Percentiles rank a stretch among this genome's conserved stretches.
Evolutionary conservation across 1,140 invertebrate species (phyloP).

Genomic region (Papilio aristodemus): DNA sequence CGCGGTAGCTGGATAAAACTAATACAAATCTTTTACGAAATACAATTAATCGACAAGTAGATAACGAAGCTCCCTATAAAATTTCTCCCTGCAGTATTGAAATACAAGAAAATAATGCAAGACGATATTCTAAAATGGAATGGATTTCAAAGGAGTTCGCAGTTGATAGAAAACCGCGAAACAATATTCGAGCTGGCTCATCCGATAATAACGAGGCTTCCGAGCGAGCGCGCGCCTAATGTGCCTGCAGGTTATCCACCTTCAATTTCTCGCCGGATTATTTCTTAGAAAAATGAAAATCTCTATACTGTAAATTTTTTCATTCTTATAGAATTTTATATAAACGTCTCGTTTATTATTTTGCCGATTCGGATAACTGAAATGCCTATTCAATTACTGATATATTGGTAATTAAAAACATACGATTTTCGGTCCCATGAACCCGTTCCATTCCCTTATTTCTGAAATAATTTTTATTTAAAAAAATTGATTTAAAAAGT

Average conservation of each 20-base stretch:
- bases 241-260: slow-evolving; percentile 45
- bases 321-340: slow-evolving; percentile 37
- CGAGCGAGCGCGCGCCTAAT: slow-evolving; percentile 50
- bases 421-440: too few relatives aligned
- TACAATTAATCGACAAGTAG: background rate
- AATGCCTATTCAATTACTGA: too few relatives aligned
- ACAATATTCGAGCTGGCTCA: slow-evolving; percentile 54
- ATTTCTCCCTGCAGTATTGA: slow-evolving; percentile 14
- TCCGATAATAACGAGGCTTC: slow-evolving; percentile 57
- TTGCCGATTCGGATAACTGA: background rate
- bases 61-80: slow-evolving; percentile 8
- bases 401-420: too few relatives aligned
- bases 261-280: slow-evolving; percentile 53
- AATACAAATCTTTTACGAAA: background rate
- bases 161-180: slow-evolving; percentile 55
- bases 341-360: too few relatives aligned
- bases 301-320: slow-evolving; percentile 33
- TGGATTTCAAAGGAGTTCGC: slow-evolving; percentile 41
- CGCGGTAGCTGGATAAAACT: background rate
- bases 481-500: background rate
- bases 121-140: slow-evolving; percentile 27
- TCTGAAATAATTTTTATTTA: too few relatives aligned
- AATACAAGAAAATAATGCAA: slow-evolving; percentile 23
- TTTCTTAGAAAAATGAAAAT: slow-evolving; percentile 47
- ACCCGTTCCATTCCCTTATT: too few relatives aligned